phyloP scores from a whole-genome alignment of 2,888 invertebrate genomes.

The Blastobasis lacticolella region DNA sequence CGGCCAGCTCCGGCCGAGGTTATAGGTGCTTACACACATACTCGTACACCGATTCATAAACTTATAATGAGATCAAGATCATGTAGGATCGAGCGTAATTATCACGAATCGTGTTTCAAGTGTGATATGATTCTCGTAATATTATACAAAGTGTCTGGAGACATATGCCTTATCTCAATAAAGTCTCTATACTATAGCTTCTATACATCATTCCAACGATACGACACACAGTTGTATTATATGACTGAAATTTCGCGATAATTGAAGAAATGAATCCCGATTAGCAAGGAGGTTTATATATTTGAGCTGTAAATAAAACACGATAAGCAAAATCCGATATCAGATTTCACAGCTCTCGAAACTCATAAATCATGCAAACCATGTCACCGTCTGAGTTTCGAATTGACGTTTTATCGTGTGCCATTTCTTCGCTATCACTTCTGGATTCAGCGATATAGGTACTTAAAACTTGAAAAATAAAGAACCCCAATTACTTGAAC shows the following conservation, averaged over 20 bases:
- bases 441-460: constrained; percentile 31
- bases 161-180: no score
- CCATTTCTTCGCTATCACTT: constrained; percentile 34
- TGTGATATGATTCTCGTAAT: neutral
- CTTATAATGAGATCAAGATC: constrained; percentile 38
- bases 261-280: no score
- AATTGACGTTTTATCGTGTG: constrained; percentile 12
- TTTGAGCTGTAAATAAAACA: no score
- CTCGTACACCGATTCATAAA: constrained; percentile 34
- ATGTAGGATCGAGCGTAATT: constrained; percentile 18
- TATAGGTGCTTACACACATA: constrained; percentile 8
- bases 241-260: no score
- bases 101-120: constrained; percentile 5
- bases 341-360: neutral
- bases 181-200: no score
- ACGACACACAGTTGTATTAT: no score
- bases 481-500: no score
- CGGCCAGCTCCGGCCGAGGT: no score
- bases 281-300: no score
- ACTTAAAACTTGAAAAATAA: no score
- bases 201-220: no score
- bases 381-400: constrained; percentile 1
- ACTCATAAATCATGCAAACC: neutral
- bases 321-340: neutral
- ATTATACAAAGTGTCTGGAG: no score